A percentile compares a stretch with the other conserved stretches of the same genome.
Conservation (phyloP, 2,888 invertebrate species). For the Meganola albula region DNA sequence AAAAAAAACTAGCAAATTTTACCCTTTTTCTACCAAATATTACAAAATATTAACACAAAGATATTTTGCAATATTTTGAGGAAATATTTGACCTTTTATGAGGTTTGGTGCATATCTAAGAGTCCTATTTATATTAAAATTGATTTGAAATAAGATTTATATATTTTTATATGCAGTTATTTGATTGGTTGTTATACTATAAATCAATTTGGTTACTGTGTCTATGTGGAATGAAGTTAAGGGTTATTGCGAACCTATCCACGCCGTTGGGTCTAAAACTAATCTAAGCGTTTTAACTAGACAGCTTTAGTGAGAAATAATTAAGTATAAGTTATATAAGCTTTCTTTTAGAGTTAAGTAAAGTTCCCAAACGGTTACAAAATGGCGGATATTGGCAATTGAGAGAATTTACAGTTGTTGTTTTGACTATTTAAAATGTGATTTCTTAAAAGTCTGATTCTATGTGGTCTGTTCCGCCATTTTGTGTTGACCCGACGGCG, state of each 20-base stretch:
- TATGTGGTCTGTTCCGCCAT: constrained; percentile 18
- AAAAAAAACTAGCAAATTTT: constrained; percentile 11
- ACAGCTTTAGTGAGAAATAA: constrained; percentile 57
- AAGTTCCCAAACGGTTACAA: constrained; percentile 32
- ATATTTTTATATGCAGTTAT: constrained; percentile 75
- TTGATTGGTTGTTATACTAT: constrained; percentile 67
- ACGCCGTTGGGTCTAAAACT: constrained; percentile 35
- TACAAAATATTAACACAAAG: constrained; percentile 2
- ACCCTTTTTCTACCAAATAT: constrained; percentile 8
- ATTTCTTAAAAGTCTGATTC: no score
- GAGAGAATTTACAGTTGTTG: constrained; percentile 4
- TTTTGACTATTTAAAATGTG: no score
- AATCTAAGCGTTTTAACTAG: constrained; percentile 36
- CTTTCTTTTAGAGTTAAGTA: constrained; percentile 52
- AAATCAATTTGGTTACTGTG: constrained; percentile 72
- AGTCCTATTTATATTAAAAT: constrained; percentile 38
- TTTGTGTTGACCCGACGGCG: constrained; percentile 17
- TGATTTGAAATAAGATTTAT: constrained; percentile 70
- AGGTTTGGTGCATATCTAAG: constrained; percentile 14
- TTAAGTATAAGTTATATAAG: constrained; percentile 55
- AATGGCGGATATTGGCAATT: constrained; percentile 21
- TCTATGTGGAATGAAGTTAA: constrained; percentile 38
- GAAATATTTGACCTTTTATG: constrained; percentile 5
- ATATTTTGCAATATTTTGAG: constrained; percentile 6
- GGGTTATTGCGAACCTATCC: no score